Conservation (phyloP, 2,797 vertebrate species). For the Argentina silus region DNA sequence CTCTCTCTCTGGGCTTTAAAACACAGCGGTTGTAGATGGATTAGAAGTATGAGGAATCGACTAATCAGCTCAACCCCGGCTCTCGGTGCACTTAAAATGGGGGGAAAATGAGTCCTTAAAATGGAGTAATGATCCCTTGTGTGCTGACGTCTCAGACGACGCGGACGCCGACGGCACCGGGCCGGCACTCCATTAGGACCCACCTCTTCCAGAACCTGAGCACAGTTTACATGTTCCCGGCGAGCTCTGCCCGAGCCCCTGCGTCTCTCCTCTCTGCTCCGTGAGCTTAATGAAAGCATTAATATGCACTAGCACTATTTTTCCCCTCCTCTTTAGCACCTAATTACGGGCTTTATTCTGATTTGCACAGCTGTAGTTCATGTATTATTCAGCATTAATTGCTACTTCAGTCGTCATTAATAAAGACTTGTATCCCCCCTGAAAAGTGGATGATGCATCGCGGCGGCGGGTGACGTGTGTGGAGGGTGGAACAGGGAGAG, state of each 20-base stretch:
- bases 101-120: constrained; percentile 15
- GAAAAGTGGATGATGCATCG: constrained; percentile 58
- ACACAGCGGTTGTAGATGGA: constrained; percentile 20
- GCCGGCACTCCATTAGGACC: constrained; percentile 5
- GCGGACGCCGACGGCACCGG: background rate
- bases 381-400: constrained; percentile 85
- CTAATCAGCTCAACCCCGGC: background rate
- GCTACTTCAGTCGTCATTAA: constrained; percentile 81
- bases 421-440: constrained; percentile 71
- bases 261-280: background rate
- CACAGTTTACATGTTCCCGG: constrained; percentile 34
- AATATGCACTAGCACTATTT: constrained; percentile 70
- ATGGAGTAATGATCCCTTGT: constrained; percentile 20
- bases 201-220: constrained; percentile 16
- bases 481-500: constrained; percentile 38
- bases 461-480: constrained; percentile 54
- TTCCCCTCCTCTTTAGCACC: constrained; percentile 72
- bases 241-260: background rate
- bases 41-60: constrained; percentile 23
- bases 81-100: background rate
- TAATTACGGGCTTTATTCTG: constrained; percentile 79
- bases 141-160: background rate
- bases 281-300: constrained; percentile 63
- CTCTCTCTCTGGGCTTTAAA: background rate
- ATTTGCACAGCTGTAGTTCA: constrained; percentile 81